phyloP scores from a whole-genome alignment of 2,888 invertebrate genomes.

The Leucania comma region DNA sequence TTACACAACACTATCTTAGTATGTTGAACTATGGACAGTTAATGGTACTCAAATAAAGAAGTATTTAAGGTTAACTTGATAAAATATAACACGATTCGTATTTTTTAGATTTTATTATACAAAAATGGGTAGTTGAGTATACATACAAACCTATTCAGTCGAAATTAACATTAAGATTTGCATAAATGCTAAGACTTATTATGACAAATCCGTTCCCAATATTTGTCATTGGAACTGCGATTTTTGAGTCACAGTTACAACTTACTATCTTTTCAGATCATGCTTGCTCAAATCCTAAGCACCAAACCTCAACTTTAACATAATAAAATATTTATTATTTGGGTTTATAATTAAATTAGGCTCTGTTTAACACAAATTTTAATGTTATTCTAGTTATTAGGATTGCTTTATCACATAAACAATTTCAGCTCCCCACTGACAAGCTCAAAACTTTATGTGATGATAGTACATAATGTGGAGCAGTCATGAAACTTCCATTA shows the following conservation, averaged over 20 bases:
- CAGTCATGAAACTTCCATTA: slow-evolving; percentile 66
- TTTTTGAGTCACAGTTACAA: slow-evolving; percentile 35
- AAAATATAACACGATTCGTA: slow-evolving; percentile 65
- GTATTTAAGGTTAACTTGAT: slow-evolving; percentile 12
- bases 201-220: slow-evolving; percentile 69
- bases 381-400: slow-evolving; percentile 73
- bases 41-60: neutral
- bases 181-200: slow-evolving; percentile 79
- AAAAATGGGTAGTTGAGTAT: slow-evolving; percentile 81
- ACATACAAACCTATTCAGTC: slow-evolving; percentile 87
- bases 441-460: slow-evolving; percentile 76
- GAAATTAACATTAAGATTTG: slow-evolving; percentile 81
- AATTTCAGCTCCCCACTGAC: slow-evolving; percentile 74
- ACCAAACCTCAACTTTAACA: slow-evolving; percentile 62
- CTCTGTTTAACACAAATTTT: slow-evolving; percentile 74
- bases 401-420: slow-evolving; percentile 81
- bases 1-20: slow-evolving; percentile 7
- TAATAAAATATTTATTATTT: slow-evolving; percentile 73
- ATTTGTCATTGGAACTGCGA: slow-evolving; percentile 45
- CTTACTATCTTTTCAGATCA: slow-evolving; percentile 73
- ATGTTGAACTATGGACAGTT: slow-evolving; percentile 1
- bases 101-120: slow-evolving; percentile 86
- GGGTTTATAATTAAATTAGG: slow-evolving; percentile 74
- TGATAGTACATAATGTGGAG: slow-evolving; percentile 73
- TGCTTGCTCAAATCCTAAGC: slow-evolving; percentile 62